These are phyloP conservation scores for Tiphia femorata DNA, from an alignment of 2,888 invertebrate species.

Conservation along the genomic window DNA sequence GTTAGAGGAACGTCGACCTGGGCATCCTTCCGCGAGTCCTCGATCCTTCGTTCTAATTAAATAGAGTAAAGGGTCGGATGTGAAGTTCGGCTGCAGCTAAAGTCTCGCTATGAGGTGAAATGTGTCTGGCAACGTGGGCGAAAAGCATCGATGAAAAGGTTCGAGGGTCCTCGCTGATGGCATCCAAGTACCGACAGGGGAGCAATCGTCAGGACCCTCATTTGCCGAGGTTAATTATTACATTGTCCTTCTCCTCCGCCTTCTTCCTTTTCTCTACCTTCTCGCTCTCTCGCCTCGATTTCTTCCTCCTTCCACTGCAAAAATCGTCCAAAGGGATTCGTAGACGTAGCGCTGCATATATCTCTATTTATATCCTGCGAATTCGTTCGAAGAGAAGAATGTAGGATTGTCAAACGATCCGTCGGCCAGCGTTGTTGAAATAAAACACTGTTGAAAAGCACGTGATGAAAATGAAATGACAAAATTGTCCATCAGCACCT, in stretches of 20 bases:
- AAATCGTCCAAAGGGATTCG: no score
- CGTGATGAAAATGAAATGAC: no score
- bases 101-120: neutral
- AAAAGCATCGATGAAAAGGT: neutral
- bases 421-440: no score
- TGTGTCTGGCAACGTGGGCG: neutral
- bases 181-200: neutral
- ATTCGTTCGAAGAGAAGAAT: no score
- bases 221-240: constrained; percentile 9
- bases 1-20: constrained; percentile 30
- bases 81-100: constrained; percentile 18
- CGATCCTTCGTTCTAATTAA: constrained; percentile 39
- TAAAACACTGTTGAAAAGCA: no score
- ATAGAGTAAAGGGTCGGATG: constrained; percentile 25
- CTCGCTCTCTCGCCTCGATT: neutral
- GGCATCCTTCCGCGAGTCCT: constrained; percentile 21
- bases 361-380: no score
- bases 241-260: neutral
- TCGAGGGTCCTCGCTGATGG: neutral
- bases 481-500: constrained; percentile 5
- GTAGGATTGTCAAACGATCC: no score
- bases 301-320: no score
- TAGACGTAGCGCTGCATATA: no score
- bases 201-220: constrained; percentile 9
- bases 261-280: neutral